Evolutionary conservation across 1,140 invertebrate genomes (phyloP).

Genomic region (Dendroctonus valens): DNA sequence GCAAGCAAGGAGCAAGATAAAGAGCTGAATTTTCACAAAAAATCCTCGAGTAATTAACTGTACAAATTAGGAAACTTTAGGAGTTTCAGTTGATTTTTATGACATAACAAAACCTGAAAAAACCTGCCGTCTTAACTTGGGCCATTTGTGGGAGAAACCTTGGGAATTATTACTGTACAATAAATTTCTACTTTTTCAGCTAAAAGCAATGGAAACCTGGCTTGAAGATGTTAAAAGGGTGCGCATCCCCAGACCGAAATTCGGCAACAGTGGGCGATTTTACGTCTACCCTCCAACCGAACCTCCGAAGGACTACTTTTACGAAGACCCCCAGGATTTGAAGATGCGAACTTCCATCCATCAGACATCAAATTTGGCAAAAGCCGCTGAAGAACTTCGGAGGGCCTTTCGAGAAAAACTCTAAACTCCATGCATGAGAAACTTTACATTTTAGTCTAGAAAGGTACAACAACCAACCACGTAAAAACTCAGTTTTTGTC

Average conservation of each 20-base stretch:
- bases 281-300: conserved; percentile 56
- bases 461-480: no score
- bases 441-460: no score
- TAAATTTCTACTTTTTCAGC: conserved; percentile 1
- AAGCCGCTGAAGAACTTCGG: conserved; percentile 71
- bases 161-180: no score
- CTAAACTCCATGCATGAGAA: not conserved
- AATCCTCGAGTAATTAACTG: no score
- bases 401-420: conserved; percentile 59
- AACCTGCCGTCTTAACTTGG: no score
- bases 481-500: no score
- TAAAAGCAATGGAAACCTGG: conserved; percentile 71
- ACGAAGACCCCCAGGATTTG: conserved; percentile 54
- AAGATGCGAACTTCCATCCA: conserved; percentile 47
- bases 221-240: conserved; percentile 78
- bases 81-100: no score
- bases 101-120: no score
- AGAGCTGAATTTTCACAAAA: no score
- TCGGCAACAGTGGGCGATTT: conserved; percentile 56
- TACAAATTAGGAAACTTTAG: no score
- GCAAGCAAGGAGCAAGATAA: no score
- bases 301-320: conserved; percentile 64
- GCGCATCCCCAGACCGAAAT: conserved; percentile 79
- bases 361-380: conserved; percentile 58
- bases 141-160: no score